A percentile compares a stretch with the other conserved stretches of the same genome.
These are phyloP conservation scores for Sebastes ruberrimus DNA, from an alignment of 2,797 vertebrate species.

Conservation along the genomic window DNA sequence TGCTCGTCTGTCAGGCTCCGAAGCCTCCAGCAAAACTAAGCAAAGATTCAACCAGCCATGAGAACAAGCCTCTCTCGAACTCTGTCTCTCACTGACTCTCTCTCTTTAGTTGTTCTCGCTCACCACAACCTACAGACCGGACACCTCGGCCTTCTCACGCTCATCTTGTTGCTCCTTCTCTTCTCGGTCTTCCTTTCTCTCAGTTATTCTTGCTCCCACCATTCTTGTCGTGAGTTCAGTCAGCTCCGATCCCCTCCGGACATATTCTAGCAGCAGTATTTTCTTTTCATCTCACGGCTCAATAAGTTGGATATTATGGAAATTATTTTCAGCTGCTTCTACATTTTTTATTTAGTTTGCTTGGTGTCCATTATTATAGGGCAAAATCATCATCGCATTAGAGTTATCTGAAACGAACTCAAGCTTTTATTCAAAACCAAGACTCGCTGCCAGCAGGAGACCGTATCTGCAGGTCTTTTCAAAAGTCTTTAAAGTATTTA, in stretches of 20 bases:
- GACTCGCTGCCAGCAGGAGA: neutral
- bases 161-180: neutral
- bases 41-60: conserved; percentile 53
- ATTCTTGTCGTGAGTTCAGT: conserved; percentile 27
- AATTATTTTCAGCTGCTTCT: conserved; percentile 29
- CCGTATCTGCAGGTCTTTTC: neutral
- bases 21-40: conserved; percentile 47
- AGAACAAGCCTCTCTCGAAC: conserved; percentile 9
- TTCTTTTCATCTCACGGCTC: conserved; percentile 49
- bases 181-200: neutral
- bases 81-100: neutral
- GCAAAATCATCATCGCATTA: neutral
- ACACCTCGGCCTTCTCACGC: conserved; percentile 1
- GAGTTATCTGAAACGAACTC: neutral
- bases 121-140: neutral
- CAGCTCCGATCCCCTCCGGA: conserved; percentile 5
- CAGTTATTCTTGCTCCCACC: conserved; percentile 10
- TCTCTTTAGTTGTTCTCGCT: neutral
- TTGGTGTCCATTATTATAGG: conserved; percentile 22
- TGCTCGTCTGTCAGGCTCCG: conserved; percentile 49
- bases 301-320: conserved; percentile 42
- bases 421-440: conserved; percentile 16
- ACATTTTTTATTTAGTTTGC: conserved; percentile 19
- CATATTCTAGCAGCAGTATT: conserved; percentile 19
- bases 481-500: neutral